phyloP scores from a whole-genome alignment of 2,797 vertebrate genomes.

The Phrynocephalus forsythii region DNA sequence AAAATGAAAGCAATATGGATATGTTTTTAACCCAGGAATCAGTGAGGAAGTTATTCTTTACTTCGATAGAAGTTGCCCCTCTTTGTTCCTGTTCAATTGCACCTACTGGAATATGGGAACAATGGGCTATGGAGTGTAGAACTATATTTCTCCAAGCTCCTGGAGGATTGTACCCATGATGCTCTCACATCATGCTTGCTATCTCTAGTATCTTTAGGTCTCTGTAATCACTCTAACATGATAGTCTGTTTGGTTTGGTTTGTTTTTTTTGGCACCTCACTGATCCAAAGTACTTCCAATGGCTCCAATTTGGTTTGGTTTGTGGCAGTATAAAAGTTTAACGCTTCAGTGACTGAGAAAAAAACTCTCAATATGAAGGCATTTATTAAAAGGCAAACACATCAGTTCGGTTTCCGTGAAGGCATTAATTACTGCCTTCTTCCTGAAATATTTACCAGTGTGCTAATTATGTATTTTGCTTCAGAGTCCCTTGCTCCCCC shows the following conservation, averaged over 20 bases:
- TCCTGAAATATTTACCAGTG: background rate
- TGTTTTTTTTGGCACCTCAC: background rate
- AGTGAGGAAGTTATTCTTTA: no score
- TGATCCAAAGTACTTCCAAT: background rate
- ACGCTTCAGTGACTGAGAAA: constrained; percentile 21
- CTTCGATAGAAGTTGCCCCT: no score
- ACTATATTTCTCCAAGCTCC: background rate
- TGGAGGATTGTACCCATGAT: background rate
- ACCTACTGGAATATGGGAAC: background rate
- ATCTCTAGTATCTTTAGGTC: no score
- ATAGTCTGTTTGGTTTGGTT: background rate
- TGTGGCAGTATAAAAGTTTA: background rate
- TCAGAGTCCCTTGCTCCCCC: constrained; percentile 24
- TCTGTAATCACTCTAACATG: background rate
- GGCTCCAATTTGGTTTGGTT: background rate
- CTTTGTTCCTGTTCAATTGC: background rate
- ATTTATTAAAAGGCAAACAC: background rate
- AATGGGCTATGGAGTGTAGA: no score
- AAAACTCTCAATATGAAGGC: background rate
- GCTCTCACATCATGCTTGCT: background rate
- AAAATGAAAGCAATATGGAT: no score
- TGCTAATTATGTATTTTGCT: constrained; percentile 27
- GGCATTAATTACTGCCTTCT: constrained; percentile 2
- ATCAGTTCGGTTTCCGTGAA: constrained; percentile 39
- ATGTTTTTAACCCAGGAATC: no score